Evolutionary conservation across 1,140 invertebrate species (phyloP).

Genomic region (Mesaphorura yosii): DNA sequence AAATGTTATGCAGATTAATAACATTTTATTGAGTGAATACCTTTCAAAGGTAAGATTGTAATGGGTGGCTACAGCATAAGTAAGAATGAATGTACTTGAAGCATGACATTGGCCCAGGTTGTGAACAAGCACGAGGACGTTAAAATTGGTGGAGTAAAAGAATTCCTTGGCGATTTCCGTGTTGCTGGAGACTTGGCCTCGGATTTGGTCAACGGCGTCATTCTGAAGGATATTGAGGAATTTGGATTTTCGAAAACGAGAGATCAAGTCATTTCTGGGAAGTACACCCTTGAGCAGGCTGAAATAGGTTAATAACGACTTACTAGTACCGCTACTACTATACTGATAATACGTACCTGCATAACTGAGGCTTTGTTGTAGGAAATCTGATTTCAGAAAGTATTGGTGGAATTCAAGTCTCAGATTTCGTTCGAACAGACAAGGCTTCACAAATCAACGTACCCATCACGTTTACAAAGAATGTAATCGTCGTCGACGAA

Average conservation of each 20-base stretch:
- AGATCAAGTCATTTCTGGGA: slow-evolving; percentile 3
- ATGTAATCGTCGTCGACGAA: background rate
- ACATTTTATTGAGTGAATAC: slow-evolving; percentile 1
- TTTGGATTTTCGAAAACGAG: slow-evolving; percentile 5
- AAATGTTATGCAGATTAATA: slow-evolving; percentile 4
- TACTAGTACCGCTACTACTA: background rate
- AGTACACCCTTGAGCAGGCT: slow-evolving; percentile 9
- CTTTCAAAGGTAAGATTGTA: slow-evolving; percentile 3
- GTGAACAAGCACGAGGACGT: background rate
- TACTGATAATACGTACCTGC: no score
- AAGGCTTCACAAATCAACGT: background rate
- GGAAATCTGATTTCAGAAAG: background rate
- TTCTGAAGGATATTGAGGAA: slow-evolving; percentile 1
- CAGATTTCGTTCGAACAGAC: background rate
- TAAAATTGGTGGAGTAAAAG: slow-evolving; percentile 2
- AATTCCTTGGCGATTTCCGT: background rate
- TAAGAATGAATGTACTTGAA: no score
- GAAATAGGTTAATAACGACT: background rate
- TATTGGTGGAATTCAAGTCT: background rate
- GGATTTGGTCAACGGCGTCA: slow-evolving; percentile 1
- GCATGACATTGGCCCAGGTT: background rate
- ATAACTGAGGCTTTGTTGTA: background rate
- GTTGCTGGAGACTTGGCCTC: background rate
- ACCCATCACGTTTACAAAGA: background rate
- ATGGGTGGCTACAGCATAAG: background rate